These are phyloP conservation scores for Callinectes sapidus DNA, from an alignment of 2,888 invertebrate species.

Conservation along the genomic window DNA sequence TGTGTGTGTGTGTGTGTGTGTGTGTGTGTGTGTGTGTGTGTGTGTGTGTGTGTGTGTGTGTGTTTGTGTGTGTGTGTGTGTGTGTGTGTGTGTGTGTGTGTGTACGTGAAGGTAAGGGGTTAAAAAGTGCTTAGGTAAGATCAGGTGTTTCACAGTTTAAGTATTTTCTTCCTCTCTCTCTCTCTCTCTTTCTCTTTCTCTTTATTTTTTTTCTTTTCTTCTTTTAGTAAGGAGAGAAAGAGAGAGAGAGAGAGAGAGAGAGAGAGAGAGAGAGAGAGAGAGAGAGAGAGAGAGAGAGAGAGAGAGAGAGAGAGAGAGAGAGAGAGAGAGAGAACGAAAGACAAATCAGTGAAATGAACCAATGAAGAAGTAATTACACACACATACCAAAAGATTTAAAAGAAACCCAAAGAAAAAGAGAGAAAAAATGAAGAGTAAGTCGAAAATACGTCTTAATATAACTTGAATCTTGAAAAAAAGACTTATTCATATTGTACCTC, in stretches of 20 bases:
- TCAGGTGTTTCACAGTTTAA: background rate
- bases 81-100: slow-evolving; percentile 18
- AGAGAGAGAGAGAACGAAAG: background rate
- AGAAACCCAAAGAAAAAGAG: background rate
- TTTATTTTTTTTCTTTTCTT: background rate
- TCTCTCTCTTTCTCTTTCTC: background rate
- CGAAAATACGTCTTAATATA: too few relatives aligned
- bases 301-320: slow-evolving; percentile 17
- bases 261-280: background rate
- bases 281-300: slow-evolving; percentile 13
- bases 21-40: slow-evolving; percentile 15
- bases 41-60: slow-evolving; percentile 18
- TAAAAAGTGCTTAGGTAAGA: background rate
- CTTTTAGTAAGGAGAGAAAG: background rate
- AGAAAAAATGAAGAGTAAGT: background rate
- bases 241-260: background rate
- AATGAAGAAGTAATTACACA: background rate
- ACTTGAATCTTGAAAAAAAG: too few relatives aligned
- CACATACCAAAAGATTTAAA: background rate
- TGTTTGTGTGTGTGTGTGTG: slow-evolving; percentile 13
- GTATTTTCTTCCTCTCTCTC: background rate
- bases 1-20: slow-evolving; percentile 12
- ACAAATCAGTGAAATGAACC: background rate
- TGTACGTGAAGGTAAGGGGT: background rate
- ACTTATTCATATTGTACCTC: too few relatives aligned